These are phyloP conservation scores for Siderastrea siderea DNA, from an alignment of 92 coral and sea anemone genomes.

Conservation along the genomic window DNA sequence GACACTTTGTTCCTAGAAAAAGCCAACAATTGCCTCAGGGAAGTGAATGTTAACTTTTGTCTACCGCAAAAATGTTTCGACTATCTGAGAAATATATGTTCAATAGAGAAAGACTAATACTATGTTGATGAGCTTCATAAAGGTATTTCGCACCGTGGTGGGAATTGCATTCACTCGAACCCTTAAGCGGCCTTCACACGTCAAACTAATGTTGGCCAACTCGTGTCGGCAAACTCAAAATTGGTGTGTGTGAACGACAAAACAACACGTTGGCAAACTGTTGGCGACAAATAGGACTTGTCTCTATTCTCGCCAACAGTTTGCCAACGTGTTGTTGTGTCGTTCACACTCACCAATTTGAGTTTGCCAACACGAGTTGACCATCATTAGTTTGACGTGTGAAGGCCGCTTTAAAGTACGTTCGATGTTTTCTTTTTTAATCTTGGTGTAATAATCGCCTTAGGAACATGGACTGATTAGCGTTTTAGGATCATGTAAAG, in stretches of 20 bases:
- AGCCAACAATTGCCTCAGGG: background rate
- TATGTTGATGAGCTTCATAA: background rate
- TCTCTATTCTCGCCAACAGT: no score
- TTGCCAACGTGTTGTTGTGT: no score
- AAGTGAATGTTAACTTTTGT: background rate
- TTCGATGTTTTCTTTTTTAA: background rate
- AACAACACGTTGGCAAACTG: no score
- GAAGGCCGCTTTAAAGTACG: background rate
- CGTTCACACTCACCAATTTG: no score
- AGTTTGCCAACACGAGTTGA: no score
- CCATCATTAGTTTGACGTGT: no score
- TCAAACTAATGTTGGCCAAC: no score
- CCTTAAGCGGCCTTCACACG: background rate
- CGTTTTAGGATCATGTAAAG: background rate
- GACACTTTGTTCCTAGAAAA: background rate
- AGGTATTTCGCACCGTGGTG: constrained; percentile 16
- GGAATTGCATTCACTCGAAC: background rate
- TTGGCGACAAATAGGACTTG: no score
- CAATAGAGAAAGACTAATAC: background rate
- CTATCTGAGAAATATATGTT: background rate
- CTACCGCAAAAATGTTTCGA: background rate
- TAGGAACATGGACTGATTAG: background rate
- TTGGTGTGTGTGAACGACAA: no score
- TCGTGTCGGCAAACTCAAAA: no score
- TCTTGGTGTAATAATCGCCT: constrained; percentile 2